Evolutionary conservation across 1,140 invertebrate genomes (phyloP).

Genomic region (Schlechtendalia chinensis): DNA sequence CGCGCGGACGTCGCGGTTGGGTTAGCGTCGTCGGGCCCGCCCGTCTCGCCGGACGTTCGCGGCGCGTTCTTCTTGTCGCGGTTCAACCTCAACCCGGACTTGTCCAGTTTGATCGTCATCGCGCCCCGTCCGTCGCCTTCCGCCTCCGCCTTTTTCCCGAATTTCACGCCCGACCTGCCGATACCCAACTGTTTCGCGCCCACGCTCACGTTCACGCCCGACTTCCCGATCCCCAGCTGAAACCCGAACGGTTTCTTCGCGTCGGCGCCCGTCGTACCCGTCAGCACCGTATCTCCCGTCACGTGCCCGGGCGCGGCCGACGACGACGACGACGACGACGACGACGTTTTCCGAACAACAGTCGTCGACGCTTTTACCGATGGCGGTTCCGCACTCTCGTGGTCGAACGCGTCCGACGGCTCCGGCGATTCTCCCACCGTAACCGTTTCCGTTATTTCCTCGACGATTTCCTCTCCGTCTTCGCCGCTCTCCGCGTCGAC

Average conservation of each 20-base stretch:
- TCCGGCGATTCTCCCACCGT: background rate
- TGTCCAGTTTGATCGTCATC: background rate
- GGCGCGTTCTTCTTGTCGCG: background rate
- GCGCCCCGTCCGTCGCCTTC: background rate
- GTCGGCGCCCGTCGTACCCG: background rate
- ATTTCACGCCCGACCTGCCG: background rate
- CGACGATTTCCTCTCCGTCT: background rate
- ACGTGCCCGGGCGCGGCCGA: background rate
- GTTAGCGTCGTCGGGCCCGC: too few relatives aligned
- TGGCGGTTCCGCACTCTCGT: background rate
- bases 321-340: background rate
- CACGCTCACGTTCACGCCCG: background rate
- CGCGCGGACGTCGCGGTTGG: too few relatives aligned
- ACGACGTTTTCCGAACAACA: background rate
- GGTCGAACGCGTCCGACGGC: background rate
- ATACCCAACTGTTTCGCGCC: slow-evolving; percentile 2
- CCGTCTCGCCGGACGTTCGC: background rate
- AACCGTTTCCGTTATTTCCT: slow-evolving; percentile 12
- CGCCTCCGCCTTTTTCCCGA: background rate
- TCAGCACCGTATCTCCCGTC: background rate
- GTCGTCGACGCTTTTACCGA: background rate
- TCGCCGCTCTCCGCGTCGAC: background rate
- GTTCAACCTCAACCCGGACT: background rate
- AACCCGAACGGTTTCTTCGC: background rate
- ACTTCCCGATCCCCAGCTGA: background rate